phyloP scores from a whole-genome alignment of 2,888 invertebrate species.

The Pemphredon lugubris region DNA sequence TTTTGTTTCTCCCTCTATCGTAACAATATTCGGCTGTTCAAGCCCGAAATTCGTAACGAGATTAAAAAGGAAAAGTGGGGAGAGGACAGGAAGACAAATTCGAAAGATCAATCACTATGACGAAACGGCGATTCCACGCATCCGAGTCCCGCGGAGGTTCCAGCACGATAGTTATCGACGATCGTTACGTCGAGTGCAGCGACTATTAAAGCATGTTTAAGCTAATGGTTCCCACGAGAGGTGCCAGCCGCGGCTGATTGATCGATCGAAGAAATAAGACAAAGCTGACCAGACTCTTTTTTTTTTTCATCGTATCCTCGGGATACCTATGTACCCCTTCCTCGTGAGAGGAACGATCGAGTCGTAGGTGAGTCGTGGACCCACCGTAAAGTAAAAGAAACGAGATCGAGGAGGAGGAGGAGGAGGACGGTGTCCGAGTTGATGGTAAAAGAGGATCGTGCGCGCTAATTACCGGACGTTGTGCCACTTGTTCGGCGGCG shows the following conservation, averaged over 20 bases:
- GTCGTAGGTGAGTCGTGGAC: too few relatives aligned
- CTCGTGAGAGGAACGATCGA: too few relatives aligned
- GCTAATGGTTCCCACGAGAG: conserved; percentile 52
- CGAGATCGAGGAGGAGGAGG: too few relatives aligned
- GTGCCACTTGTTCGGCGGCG: conserved; percentile 27
- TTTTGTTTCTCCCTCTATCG: too few relatives aligned
- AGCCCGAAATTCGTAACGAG: too few relatives aligned
- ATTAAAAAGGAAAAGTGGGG: too few relatives aligned
- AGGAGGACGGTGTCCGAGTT: too few relatives aligned
- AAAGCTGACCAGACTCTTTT: conserved; percentile 9
- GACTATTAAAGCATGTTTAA: conserved; percentile 59
- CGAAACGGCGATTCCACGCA: conserved; percentile 2
- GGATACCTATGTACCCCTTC: background rate
- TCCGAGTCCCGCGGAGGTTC: conserved; percentile 27
- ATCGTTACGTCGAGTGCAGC: conserved; percentile 12
- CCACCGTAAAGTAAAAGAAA: too few relatives aligned
- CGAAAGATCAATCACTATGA: too few relatives aligned
- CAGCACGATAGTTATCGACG: conserved; percentile 13
- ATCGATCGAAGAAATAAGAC: conserved; percentile 49
- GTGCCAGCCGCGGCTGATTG: conserved; percentile 55
- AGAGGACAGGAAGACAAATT: too few relatives aligned
- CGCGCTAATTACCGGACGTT: conserved; percentile 45
- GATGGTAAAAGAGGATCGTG: background rate
- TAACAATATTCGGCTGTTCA: too few relatives aligned
- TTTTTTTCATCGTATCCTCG: background rate